These are phyloP conservation scores for Cnemophilus loriae DNA, from an alignment of 2,113 vertebrate genomes.

Conservation along the genomic window DNA sequence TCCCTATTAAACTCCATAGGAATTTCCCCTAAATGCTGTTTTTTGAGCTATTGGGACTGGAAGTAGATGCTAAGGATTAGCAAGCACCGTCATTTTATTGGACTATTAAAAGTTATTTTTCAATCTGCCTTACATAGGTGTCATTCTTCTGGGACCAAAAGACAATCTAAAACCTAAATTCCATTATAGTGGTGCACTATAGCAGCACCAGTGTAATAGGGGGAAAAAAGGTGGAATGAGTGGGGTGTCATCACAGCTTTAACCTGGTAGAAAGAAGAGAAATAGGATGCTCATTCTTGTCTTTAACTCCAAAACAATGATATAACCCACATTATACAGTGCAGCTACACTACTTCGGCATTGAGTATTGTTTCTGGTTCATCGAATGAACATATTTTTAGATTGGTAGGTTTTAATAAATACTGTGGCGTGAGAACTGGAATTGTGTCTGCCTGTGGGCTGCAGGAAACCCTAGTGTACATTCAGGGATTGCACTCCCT, in stretches of 20 bases:
- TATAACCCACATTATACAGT: background rate
- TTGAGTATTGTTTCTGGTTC: background rate
- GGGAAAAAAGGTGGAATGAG: too few species aligned
- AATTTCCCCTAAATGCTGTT: background rate
- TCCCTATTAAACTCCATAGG: background rate
- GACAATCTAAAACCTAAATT: background rate
- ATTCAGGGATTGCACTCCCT: background rate
- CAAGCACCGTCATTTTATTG: background rate
- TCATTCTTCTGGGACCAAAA: background rate
- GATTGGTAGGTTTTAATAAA: background rate
- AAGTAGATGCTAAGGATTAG: background rate
- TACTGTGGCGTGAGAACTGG: accelerated
- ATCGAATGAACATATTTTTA: background rate
- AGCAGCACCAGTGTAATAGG: accelerated
- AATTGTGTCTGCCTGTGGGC: background rate
- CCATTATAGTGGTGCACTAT: background rate
- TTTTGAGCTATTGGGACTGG: background rate
- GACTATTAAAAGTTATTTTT: background rate
- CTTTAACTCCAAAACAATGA: background rate
- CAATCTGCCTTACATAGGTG: background rate
- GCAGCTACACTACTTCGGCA: background rate
- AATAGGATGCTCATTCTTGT: background rate
- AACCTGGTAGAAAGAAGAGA: background rate
- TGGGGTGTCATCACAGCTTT: background rate
- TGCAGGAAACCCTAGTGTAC: background rate